Base-by-base conservation (phyloP, 2,888 invertebrate species). In the Papilio elwesi region DNA sequence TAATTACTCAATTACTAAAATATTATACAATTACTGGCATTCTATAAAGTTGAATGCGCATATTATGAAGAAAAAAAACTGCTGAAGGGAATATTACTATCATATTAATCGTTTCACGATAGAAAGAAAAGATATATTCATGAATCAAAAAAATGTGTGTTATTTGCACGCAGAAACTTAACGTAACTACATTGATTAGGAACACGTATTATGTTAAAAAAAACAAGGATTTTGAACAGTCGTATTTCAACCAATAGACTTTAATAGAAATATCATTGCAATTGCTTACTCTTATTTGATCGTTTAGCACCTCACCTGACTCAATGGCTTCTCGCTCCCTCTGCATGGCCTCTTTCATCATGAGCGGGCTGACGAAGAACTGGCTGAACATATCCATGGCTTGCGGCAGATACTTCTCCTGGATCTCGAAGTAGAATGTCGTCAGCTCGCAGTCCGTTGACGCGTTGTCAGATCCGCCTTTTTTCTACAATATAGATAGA, bases 311-410 rank as follows among this genome's bases (percentile, higher is more conserved):
- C 84, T 79, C 81, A 97, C 97, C 97, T 68, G 97, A 98, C 84
- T 98, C 98, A 5, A 98, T 97, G 0, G 98, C 96, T 87, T 98
- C 96, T 55, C 98, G 93, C 88, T 98, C 98, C 57, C 98, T 94
- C 74, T 97, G 96, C 95, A 98, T 97, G 0, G 97, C 96, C 75
- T 97, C 97, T 82, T 96, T 95, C 83, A 95, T 95, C 96, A 98
- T 96, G 57, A 98, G 93, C 0, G 98, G 98, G 53, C 95, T 94
- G 75, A 97, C 97, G 87, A 98, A 97, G 91, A 98, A 97, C 83
- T 98, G 97, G 59, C 98, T 96, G 93, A 98, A 98, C 90, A 95
- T 96, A 85, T 98, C 98, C 86, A 98, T 94, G 0, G 97, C 96
- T 68, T 95, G 95, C 0, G 94, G 93, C 38, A 98, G 94, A 86